These are phyloP conservation scores for Pitangus sulphuratus DNA, from an alignment of 2,797 vertebrate species.

Conservation along the genomic window DNA sequence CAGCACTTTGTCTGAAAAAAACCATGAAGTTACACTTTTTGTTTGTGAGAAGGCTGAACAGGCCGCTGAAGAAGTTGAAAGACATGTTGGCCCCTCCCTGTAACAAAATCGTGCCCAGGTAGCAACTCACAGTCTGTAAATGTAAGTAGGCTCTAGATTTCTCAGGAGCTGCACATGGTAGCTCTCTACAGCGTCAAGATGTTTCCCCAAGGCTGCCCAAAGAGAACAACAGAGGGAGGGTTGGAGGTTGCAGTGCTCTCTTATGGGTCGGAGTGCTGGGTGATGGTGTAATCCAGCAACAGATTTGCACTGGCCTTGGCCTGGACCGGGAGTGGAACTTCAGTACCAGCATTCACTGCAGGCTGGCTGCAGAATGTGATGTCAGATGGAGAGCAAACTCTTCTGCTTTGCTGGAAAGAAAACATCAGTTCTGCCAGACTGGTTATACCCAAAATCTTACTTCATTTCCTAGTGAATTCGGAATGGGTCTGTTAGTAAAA, in stretches of 20 bases:
- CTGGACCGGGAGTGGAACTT: background rate
- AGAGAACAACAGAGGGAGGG: background rate
- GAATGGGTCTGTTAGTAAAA: background rate
- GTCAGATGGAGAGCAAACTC: fast-evolving
- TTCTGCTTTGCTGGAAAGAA: background rate
- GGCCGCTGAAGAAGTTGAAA: background rate
- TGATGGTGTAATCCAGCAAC: background rate
- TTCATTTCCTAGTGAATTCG: background rate
- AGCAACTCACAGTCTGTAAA: background rate
- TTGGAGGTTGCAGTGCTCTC: background rate
- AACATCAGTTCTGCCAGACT: background rate
- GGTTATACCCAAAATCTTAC: background rate
- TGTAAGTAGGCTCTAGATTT: background rate
- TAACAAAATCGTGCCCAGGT: background rate
- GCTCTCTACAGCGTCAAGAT: background rate
- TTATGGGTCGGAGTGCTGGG: fast-evolving
- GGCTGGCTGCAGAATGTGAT: background rate
- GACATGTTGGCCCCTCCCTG: fast-evolving
- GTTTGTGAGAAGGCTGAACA: background rate
- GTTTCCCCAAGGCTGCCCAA: background rate
- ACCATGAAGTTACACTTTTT: background rate
- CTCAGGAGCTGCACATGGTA: background rate
- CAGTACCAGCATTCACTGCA: fast-evolving
- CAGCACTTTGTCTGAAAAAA: background rate
- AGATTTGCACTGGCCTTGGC: background rate